Percentiles rank a stretch among this genome's conserved stretches.
Conservation (phyloP, 2,888 invertebrate genomes). For the Cylloceria caligata region DNA sequence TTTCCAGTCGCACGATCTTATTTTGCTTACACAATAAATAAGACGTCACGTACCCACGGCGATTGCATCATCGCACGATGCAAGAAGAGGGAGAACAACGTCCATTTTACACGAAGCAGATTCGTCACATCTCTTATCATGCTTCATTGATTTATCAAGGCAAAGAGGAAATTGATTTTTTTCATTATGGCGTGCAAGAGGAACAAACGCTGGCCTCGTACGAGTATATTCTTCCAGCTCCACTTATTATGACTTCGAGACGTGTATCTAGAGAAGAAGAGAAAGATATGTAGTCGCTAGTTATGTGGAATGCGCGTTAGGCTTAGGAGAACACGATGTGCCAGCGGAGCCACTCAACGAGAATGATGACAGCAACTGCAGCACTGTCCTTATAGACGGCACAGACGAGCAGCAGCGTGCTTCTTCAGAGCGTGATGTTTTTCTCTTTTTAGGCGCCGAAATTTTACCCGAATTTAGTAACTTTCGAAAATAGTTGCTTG, state of each 20-base stretch:
- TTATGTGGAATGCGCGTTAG: slow-evolving; percentile 73
- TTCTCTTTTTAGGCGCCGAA: slow-evolving; percentile 34
- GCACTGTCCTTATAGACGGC: slow-evolving; percentile 68
- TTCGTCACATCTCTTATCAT: slow-evolving; percentile 53
- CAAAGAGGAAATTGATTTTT: slow-evolving; percentile 8
- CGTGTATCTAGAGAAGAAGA: slow-evolving; percentile 26
- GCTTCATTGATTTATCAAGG: slow-evolving; percentile 39
- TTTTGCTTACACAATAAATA: slow-evolving; percentile 77
- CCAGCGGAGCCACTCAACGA: slow-evolving; percentile 81
- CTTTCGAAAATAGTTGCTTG: no score
- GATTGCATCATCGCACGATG: slow-evolving; percentile 67
- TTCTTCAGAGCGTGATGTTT: slow-evolving; percentile 57
- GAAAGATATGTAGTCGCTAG: slow-evolving; percentile 48
- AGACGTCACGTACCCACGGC: slow-evolving; percentile 64
- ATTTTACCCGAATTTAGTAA: no score
- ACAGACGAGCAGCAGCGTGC: slow-evolving; percentile 39
- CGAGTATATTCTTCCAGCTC: slow-evolving; percentile 3
- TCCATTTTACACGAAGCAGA: slow-evolving; percentile 73
- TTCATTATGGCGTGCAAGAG: background rate
- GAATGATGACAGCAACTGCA: slow-evolving; percentile 77
- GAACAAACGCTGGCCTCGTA: background rate
- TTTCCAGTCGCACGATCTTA: slow-evolving; percentile 50
- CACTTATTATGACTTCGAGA: slow-evolving; percentile 10
- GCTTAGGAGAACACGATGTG: slow-evolving; percentile 73
- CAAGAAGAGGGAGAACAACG: slow-evolving; percentile 41